Conservation (phyloP, 2,113 vertebrate genomes). For the Prochilodus magdalenae region DNA sequence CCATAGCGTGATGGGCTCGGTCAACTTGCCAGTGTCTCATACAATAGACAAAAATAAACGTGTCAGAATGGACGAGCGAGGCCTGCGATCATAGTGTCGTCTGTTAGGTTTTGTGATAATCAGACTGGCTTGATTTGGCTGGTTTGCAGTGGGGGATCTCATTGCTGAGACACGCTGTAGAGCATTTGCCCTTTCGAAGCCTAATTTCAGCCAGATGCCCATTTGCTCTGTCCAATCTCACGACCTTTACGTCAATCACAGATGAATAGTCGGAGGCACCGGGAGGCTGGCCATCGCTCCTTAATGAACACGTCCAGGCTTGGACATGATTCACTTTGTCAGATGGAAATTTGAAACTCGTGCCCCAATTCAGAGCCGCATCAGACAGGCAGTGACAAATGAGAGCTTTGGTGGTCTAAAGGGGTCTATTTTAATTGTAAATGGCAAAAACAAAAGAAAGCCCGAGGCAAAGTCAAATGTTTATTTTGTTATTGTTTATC, state of each 20-base stretch:
- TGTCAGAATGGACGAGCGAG: neutral
- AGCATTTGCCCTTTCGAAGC: conserved; percentile 36
- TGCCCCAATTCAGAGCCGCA: conserved; percentile 13
- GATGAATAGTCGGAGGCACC: conserved; percentile 33
- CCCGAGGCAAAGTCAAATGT: neutral
- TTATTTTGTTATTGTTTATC: conserved; percentile 25
- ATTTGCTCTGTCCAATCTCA: conserved; percentile 40
- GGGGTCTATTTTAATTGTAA: conserved; percentile 36
- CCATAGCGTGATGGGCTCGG: neutral
- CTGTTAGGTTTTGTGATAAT: conserved; percentile 13
- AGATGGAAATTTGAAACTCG: conserved; percentile 38
- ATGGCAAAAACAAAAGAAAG: conserved; percentile 20
- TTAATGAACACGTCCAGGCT: conserved; percentile 37
- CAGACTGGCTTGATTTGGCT: conserved; percentile 11
- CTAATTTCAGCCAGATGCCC: conserved; percentile 48
- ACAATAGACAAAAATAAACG: conserved; percentile 5
- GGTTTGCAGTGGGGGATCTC: conserved; percentile 24
- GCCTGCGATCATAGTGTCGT: conserved; percentile 2
- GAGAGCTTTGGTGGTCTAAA: conserved; percentile 26
- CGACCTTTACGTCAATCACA: conserved; percentile 53
- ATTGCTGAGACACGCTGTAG: neutral
- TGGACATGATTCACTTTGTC: conserved; percentile 49
- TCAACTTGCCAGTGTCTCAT: neutral
- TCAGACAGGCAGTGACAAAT: conserved; percentile 16
- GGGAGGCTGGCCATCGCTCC: conserved; percentile 32